Evolutionary conservation across 1,140 invertebrate genomes (phyloP).

Genomic region (Hypsibius dujardini): DNA sequence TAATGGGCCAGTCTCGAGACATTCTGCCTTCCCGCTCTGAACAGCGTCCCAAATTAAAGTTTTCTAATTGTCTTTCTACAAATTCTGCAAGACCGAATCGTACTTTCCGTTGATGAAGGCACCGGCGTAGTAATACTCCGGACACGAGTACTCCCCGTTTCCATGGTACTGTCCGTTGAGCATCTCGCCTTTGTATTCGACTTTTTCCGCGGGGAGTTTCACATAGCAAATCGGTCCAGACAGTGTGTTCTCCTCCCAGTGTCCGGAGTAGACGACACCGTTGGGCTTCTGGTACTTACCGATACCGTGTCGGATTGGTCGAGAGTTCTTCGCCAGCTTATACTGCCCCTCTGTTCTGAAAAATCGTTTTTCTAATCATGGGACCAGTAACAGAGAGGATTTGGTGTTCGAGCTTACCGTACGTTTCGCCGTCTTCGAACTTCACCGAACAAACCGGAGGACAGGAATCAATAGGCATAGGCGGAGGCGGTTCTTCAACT

Average conservation of each 20-base stretch:
- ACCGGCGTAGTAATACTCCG: neutral
- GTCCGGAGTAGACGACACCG: neutral
- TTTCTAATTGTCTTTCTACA: too few relatives aligned
- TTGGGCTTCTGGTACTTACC: neutral
- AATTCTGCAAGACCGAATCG: neutral
- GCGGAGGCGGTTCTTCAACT: too few relatives aligned
- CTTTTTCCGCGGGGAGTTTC: neutral
- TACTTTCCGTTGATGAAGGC: neutral
- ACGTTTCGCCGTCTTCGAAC: too few relatives aligned
- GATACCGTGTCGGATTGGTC: neutral
- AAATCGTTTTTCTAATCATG: too few relatives aligned
- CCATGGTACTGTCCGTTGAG: neutral
- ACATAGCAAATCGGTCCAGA: neutral
- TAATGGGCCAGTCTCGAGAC: too few relatives aligned
- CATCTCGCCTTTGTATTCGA: constrained; percentile 7
- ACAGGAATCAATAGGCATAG: too few relatives aligned
- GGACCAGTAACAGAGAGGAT: too few relatives aligned
- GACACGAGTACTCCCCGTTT: neutral
- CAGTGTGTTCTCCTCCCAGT: neutral
- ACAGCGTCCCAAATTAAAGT: too few relatives aligned
- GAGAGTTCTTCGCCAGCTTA: neutral
- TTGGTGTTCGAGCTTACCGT: too few relatives aligned
- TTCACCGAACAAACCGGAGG: too few relatives aligned
- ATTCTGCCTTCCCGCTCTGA: too few relatives aligned
- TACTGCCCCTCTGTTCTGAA: too few relatives aligned